Evolutionary conservation across 1,140 invertebrate genomes (phyloP).

Genomic region (Bradynema listronoti): DNA sequence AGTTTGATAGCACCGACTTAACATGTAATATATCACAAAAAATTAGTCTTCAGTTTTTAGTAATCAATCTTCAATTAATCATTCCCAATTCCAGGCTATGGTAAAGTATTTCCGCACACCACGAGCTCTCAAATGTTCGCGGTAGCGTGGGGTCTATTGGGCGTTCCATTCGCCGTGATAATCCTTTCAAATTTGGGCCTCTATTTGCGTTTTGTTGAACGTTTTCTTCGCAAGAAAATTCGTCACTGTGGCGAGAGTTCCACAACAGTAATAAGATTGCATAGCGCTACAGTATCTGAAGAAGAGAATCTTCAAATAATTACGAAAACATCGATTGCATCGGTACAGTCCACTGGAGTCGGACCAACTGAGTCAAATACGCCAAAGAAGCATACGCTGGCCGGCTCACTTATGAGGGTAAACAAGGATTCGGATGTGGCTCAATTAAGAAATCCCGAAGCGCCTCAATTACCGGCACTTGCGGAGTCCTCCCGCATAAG

Average conservation of each 20-base stretch:
- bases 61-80: neutral
- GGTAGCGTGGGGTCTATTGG: constrained; percentile 34
- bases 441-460: constrained; percentile 26
- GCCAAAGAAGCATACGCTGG: constrained; percentile 6
- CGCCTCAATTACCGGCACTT: no score
- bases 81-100: constrained; percentile 36
- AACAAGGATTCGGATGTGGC: constrained; percentile 7
- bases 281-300: neutral
- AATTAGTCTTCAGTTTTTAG: neutral
- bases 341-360: neutral
- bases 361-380: constrained; percentile 3
- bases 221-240: constrained; percentile 9
- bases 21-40: neutral
- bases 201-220: constrained; percentile 32
- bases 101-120: constrained; percentile 40
- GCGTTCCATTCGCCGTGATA: constrained; percentile 38
- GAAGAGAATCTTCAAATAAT: neutral
- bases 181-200: constrained; percentile 39
- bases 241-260: constrained; percentile 12
- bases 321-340: constrained; percentile 7
- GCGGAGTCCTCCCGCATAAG: no score
- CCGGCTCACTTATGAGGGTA: constrained; percentile 15
- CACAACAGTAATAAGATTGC: neutral
- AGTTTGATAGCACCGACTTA: neutral
- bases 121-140: constrained; percentile 32